A percentile compares a stretch with the other conserved stretches of the same genome.
phyloP scores from a whole-genome alignment of 2,797 vertebrate genomes.

The Graptemys geographica region DNA sequence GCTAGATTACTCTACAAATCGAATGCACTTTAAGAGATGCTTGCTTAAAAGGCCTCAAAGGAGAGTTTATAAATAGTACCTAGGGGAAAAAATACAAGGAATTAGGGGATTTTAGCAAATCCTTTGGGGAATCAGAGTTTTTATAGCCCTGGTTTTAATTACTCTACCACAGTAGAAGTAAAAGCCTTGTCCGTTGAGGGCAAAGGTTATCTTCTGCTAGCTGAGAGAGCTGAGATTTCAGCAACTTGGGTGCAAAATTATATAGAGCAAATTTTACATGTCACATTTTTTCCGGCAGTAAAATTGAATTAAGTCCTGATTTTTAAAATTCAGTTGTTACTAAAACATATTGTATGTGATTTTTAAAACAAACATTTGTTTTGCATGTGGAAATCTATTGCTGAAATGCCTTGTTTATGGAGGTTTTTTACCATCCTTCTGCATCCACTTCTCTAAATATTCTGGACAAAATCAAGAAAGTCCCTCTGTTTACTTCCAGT shows the following conservation, averaged over 20 bases:
- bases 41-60: constrained; percentile 37
- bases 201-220: not conserved
- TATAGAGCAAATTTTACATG: not conserved
- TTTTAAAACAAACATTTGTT: not conserved
- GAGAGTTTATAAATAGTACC: constrained; percentile 52
- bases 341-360: not conserved
- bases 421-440: not conserved
- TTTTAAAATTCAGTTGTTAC: not conserved
- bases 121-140: constrained; percentile 51
- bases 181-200: constrained; percentile 10
- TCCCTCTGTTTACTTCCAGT: not conserved
- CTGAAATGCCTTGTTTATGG: not conserved
- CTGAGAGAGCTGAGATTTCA: not conserved
- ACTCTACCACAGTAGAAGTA: constrained; percentile 32
- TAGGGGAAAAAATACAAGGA: constrained; percentile 30
- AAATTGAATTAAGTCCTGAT: not conserved
- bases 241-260: not conserved
- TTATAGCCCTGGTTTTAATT: constrained; percentile 63
- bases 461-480: not conserved
- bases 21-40: not conserved
- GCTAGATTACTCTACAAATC: constrained; percentile 76
- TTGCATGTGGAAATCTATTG: not conserved
- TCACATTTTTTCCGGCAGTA: not conserved
- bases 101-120: constrained; percentile 25
- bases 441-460: not conserved